Evolutionary conservation across 2,113 vertebrate genomes (phyloP), one percentile per base, ranked within the genome.

Genomic region (Paraplagusia blochii): DNA sequence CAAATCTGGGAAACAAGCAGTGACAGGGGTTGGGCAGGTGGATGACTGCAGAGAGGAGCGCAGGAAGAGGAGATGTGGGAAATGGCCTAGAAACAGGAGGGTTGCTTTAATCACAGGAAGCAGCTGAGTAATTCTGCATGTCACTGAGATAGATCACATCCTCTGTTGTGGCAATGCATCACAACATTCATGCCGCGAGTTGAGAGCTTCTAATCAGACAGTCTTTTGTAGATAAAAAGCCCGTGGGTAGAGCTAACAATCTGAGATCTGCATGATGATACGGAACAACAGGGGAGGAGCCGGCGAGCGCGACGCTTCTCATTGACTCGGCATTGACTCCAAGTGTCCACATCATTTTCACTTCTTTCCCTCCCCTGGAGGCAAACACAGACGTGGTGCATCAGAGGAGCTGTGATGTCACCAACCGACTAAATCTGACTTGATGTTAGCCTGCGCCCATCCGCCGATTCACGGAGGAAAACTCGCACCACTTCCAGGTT

Each of bases 41-140:
- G 64, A 66, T 42, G n/a, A 55, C 15, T 49, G 52, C 40, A 47
- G 11, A 47, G 57, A 57, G 45, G 49, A 36, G 29, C 40, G 34
- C 43, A 74, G 22, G 15, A 62, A 22, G 16, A 54, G 36, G 51
- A 58, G 58, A 22, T 57, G 55, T 44, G 55, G 42, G 58, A 73
- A 74, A 63, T 72, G 66, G 66, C 73, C 60, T 73, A 54, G 63
- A 79, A 79, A 74, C 56, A 62, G 52, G 67, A 72, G 61, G 52
- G 71, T 66, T 64, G 59, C 76, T 83, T 85, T 86, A 79, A 88
- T 85, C 71, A 82, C 64, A 74, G 66, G 64, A 84, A 73, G 66
- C 74, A 85, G 80, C 71, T 80, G 69, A 53, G 62, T 85, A 85
- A 88, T 84, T 76, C 80, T 73, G 63, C 65, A 51, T 81, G 77